Evolutionary conservation across 2,113 vertebrate species (phyloP).

Genomic region (Sardina pilchardus): DNA sequence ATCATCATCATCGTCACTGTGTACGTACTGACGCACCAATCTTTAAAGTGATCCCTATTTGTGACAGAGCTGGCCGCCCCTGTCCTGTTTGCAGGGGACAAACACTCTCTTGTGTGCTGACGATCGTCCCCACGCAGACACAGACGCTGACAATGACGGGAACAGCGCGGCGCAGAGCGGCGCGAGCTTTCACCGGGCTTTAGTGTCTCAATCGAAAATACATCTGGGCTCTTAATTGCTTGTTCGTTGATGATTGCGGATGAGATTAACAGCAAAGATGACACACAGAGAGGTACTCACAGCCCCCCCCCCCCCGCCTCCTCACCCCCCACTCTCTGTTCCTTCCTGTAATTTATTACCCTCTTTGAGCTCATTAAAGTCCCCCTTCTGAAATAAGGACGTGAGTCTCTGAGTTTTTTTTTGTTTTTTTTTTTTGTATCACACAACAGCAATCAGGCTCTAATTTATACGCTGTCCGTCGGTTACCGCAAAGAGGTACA

Average conservation of each 20-base stretch:
- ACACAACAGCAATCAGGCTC: conserved; percentile 51
- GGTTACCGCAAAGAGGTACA: neutral
- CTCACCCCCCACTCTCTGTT: no score
- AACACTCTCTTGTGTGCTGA: no score
- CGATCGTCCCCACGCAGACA: neutral
- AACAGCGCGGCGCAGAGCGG: no score
- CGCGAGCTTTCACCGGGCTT: neutral
- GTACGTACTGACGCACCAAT: no score
- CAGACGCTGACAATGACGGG: no score
- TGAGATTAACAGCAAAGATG: conserved; percentile 38
- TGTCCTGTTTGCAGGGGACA: no score
- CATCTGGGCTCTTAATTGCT: conserved; percentile 27
- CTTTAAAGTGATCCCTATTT: no score
- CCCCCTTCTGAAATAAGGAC: conserved; percentile 14
- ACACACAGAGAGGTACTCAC: conserved; percentile 25
- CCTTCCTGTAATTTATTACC: conserved; percentile 39
- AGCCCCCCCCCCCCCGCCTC: neutral
- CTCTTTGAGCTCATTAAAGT: conserved; percentile 43
- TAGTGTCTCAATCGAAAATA: neutral
- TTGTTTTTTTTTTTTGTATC: conserved; percentile 36
- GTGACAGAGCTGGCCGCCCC: no score
- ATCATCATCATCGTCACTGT: no score
- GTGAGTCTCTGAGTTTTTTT: conserved; percentile 27
- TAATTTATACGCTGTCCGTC: conserved; percentile 43
- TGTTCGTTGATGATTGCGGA: conserved; percentile 28